Conservation (phyloP, 2,888 invertebrate genomes). For the Aspidapion aeneum region DNA sequence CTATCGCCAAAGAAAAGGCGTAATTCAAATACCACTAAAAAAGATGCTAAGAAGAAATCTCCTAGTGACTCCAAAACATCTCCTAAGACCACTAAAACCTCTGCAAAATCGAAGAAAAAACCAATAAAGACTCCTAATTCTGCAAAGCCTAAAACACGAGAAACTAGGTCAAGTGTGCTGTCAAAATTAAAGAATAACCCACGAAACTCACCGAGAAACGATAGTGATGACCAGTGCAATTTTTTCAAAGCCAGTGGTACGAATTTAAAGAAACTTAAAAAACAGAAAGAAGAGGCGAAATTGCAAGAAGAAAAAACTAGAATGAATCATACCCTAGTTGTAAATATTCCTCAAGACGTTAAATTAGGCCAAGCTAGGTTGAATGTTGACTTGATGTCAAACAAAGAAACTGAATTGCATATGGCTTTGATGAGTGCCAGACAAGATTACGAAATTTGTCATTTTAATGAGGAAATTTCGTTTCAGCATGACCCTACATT, state of each 20-base stretch:
- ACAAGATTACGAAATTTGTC: neutral
- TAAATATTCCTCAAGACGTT: neutral
- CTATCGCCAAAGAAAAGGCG: neutral
- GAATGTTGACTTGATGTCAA: neutral
- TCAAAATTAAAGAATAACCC: neutral
- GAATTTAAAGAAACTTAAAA: conserved; percentile 19
- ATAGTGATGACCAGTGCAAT: conserved; percentile 14
- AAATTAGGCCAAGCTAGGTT: too few species aligned
- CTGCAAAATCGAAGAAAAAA: neutral
- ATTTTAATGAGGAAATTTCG: neutral
- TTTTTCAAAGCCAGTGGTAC: conserved; percentile 22
- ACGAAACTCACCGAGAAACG: neutral
- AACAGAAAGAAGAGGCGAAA: neutral
- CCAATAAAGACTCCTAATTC: too few species aligned
- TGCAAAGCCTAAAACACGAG: neutral
- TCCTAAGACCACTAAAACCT: neutral
- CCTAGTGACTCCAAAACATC: neutral
- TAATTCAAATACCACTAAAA: neutral
- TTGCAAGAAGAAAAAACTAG: neutral
- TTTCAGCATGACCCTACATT: neutral
- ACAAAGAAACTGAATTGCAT: neutral
- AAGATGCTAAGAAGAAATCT: neutral
- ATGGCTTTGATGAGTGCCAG: neutral
- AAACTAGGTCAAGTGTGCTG: neutral
- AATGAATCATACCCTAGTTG: neutral